Evolutionary conservation across 2,113 vertebrate species (phyloP), one percentile per base, ranked within the genome.

Genomic region (Prionailurus viverrinus): DNA sequence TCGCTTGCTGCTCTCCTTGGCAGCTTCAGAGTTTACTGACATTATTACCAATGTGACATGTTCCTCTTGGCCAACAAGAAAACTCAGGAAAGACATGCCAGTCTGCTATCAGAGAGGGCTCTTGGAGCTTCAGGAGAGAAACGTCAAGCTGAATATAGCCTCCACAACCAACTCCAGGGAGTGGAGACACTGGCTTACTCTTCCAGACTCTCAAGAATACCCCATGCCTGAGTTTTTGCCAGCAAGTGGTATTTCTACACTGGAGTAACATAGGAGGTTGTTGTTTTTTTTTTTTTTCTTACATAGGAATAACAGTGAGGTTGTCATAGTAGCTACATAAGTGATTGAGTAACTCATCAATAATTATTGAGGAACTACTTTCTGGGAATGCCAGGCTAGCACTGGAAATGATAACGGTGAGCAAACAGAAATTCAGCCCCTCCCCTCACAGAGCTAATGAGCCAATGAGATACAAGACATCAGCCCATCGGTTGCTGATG

Each of bases 31-130:
- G 9, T 97, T 98, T 96, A 95, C 97, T 4, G 68, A 98, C 95
- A 96, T 93, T 98, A 96, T 96, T 97, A 89, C 55, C 97, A 94
- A 13, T 53, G 66, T 89, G 97, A 55, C 95, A 83, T 81, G 76
- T 93, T 94, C 97, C 91, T 97, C 92, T 98, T 98, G 98, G 96
- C 73, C 91, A 82, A 94, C 87, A 94, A 1, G 33, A 82, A 63
- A 74, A 89, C 84, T 85, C 23, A 27, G 51, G 61, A 86, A 86
- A 96, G 86, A 74, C 89, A n/a, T 74, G 93, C 96, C 97, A 97
- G 96, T 85, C 58, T 93, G 81, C 53, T 79, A 36, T 85, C 61
- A 45, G 61, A 92, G 39, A 31, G 21, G 51, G 27, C 66, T 41
- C 27, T 27, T 12, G 80, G 84, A 90, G 61, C 39, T 93, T 74